A percentile compares a stretch with the other conserved stretches of the same genome.
Evolutionary conservation across 64 coral and sea anemone genomes (phyloP).

Genomic region (Montipora foliosa): DNA sequence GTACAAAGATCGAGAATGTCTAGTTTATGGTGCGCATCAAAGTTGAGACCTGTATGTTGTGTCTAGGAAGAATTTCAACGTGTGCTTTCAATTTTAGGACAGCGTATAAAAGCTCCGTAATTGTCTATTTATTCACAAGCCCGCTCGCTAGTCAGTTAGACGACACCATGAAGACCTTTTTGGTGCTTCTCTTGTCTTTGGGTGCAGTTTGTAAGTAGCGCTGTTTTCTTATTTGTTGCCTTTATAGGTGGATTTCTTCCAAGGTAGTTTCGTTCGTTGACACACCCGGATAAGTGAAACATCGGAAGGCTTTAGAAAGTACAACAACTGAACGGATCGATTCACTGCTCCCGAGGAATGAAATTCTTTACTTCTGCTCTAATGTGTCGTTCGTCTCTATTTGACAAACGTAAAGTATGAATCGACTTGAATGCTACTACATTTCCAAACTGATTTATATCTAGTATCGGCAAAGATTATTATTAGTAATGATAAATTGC

Average conservation of each 20-base stretch:
- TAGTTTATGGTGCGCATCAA: background rate
- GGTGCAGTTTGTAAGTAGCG: conserved; percentile 31
- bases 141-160: background rate
- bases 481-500: no score
- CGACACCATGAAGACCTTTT: conserved; percentile 43
- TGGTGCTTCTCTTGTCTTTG: conserved; percentile 32
- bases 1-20: background rate
- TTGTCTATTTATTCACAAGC: background rate
- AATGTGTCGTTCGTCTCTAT: no score
- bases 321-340: no score
- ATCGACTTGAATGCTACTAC: no score
- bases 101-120: conserved; percentile 22
- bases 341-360: no score
- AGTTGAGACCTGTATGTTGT: background rate
- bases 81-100: background rate
- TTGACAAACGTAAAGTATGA: no score
- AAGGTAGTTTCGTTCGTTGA: no score
- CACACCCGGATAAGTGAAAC: no score
- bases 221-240: background rate
- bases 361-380: no score
- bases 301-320: no score
- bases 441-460: no score
- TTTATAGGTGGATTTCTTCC: background rate
- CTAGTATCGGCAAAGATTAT: no score
- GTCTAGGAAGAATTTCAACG: background rate